A percentile compares a stretch with the other conserved stretches of the same genome.
Conservation (phyloP, 2,113 vertebrate species). For the Xiphorhynchus elegans region DNA sequence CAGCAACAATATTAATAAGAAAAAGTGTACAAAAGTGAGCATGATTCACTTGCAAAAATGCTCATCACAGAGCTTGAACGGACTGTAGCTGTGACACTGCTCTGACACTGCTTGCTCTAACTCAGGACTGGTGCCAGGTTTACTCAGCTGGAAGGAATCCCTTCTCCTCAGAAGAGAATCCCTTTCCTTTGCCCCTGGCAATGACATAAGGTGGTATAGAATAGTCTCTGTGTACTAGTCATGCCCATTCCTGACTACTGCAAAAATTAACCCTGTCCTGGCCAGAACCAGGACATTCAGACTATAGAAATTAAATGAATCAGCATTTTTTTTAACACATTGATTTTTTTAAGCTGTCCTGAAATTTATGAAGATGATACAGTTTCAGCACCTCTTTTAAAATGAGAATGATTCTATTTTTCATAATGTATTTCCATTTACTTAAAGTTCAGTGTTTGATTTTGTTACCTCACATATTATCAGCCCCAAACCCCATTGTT, state of each 20-base stretch:
- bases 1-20: not conserved
- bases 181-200: not conserved
- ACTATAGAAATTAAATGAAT: conserved; percentile 10
- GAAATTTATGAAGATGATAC: not conserved
- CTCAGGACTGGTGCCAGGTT: fast-evolving
- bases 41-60: not conserved
- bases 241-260: not conserved
- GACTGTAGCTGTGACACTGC: not conserved
- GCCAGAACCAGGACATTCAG: not conserved
- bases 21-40: not conserved
- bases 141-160: not conserved
- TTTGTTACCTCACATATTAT: conserved; percentile 29
- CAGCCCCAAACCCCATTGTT: not conserved
- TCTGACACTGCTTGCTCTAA: not conserved
- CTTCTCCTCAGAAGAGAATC: not conserved
- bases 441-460: conserved; percentile 47
- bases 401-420: not conserved
- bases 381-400: not conserved
- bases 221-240: not conserved
- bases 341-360: not conserved
- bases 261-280: not conserved
- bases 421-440: conserved; percentile 5
- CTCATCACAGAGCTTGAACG: not conserved
- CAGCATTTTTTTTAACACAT: not conserved
- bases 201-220: not conserved